These are phyloP conservation scores for Mesorhabditis belari DNA, from an alignment of 2,888 invertebrate species.

Conservation along the genomic window DNA sequence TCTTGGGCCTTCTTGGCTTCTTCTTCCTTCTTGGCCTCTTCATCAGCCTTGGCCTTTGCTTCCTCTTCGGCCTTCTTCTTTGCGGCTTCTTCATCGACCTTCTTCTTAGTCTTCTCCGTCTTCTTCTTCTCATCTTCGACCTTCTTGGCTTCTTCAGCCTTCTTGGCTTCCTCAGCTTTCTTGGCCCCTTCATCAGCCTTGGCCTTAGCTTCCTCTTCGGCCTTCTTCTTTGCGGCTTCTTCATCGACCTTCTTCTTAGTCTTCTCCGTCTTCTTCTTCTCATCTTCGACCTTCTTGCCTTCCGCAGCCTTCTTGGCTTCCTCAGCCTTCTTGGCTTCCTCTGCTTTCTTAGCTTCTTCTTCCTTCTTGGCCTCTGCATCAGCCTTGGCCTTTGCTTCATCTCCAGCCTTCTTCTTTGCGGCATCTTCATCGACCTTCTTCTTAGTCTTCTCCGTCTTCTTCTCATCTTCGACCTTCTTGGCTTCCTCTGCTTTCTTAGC, in stretches of 20 bases:
- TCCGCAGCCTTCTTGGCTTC: not conserved
- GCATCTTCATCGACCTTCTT: no score
- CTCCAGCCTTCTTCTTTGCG: no score
- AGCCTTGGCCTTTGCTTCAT: slow-evolving; percentile 1
- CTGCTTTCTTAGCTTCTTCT: not conserved
- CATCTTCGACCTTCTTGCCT: slow-evolving; percentile 1
- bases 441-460: not conserved
- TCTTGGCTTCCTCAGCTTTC: no score
- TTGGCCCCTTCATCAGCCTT: not conserved
- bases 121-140: slow-evolving; percentile 1
- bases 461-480: not conserved
- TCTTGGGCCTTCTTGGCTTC: not conserved
- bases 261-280: slow-evolving; percentile 4
- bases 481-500: not conserved
- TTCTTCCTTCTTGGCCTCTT: slow-evolving; percentile 1
- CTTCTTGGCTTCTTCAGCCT: not conserved
- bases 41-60: slow-evolving; percentile 5
- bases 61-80: slow-evolving; percentile 1
- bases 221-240: not conserved
- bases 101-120: not conserved
- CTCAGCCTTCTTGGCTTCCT: not conserved
- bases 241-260: slow-evolving; percentile 4
- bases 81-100: not conserved
- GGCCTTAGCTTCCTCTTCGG: not conserved
- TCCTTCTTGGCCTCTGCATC: not conserved